Base-by-base conservation (phyloP, 2,113 vertebrate species). In the Corythaeola cristata region DNA sequence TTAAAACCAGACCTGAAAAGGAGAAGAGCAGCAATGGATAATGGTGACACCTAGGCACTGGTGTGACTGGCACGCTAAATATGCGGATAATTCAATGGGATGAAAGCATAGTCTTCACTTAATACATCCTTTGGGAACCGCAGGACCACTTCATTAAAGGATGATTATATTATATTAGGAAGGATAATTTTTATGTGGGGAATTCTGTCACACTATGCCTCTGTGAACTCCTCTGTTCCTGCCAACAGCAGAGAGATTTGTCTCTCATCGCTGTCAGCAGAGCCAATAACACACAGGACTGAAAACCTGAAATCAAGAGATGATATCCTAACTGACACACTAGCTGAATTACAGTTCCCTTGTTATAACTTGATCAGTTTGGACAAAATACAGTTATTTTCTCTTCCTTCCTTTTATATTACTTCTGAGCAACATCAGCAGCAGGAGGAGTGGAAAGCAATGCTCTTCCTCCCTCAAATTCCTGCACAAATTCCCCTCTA, bases 131-230 rank as follows among this genome's bases (percentile, higher is more conserved):
- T 69, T 88, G 93, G 81, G 91, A 96, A 75, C 49, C 2, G 6
- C 78, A 91, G 62, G 89, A 94, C 81, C 62, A 93, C 91, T 94
- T 94, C 74, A 96, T 95, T 96, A 95, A 96, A 69, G 62, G 69
- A 69, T 82, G 30, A 96, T 94, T 94, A 91, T 35, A 93, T 91
- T 89, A 81, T 89, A 91, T 85, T 79, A 96, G 91, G 74, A 94
- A 72, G 74, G 74, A 89, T 94, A 94, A 95, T 94, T 96, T 96
- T 94, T 82, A 85, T 28, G 49, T 53, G 49, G 39, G 74, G 87
- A 96, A 83, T 91, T 91, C 81, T 91, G 84, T 82, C 91, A 85
- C 77, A 91, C 67, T 30, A 66, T 59, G 91, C 33, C 49, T n/a
- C 49, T 45, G 37, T 64, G 85, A 95, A 93, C 30, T 93, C 69